phyloP scores from a whole-genome alignment of 1,140 invertebrate genomes.

The Phenacoccus solenopsis region DNA sequence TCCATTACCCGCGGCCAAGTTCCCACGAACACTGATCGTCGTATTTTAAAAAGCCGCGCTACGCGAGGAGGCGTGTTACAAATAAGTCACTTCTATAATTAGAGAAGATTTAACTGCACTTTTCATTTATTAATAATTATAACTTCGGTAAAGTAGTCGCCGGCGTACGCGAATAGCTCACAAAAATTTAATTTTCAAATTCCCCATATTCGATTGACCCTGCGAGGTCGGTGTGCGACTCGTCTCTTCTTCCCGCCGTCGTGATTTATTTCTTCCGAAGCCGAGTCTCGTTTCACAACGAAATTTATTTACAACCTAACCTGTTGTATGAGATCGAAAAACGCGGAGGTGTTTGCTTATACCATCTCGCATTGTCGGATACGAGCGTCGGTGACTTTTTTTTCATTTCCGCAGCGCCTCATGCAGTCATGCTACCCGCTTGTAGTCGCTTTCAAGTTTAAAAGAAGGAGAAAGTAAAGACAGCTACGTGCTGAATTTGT shows the following conservation, averaged over 20 bases:
- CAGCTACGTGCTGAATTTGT: no score
- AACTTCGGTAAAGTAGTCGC: neutral
- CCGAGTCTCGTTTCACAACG: no score
- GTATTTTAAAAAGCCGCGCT: neutral
- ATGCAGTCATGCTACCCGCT: no score
- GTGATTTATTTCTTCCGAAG: neutral
- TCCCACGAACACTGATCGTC: neutral
- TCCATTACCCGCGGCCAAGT: neutral
- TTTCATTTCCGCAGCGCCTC: neutral
- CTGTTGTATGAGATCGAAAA: neutral
- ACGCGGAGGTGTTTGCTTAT: neutral
- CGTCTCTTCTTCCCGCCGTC: no score
- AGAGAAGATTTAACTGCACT: neutral
- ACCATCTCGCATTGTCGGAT: neutral
- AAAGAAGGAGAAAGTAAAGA: neutral
- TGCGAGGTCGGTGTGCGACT: neutral
- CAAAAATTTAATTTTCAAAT: neutral
- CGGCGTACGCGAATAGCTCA: no score
- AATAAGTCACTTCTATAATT: conserved; percentile 3
- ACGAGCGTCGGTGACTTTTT: neutral
- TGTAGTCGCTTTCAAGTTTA: no score
- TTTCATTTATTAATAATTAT: conserved; percentile 4
- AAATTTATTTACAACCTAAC: neutral
- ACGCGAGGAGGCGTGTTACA: neutral
- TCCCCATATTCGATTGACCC: neutral